Evolutionary conservation across 2,888 invertebrate species (phyloP), one percentile per base, ranked within the genome.

Genomic region (Caenorhabditis macrosperma): DNA sequence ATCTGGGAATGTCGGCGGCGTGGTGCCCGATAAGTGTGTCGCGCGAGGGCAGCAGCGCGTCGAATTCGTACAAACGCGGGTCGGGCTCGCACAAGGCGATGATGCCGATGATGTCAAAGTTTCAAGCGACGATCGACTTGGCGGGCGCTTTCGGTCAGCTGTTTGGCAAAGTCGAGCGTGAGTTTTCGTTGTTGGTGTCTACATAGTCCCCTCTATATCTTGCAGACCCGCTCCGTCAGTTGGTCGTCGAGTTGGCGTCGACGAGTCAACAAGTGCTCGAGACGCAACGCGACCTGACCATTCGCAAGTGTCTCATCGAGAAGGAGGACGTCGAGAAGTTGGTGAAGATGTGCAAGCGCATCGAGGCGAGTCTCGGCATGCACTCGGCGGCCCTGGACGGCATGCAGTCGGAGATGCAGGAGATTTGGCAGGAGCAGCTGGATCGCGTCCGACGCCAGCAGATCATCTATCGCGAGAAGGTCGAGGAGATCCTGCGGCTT

Each of bases 381-480:
- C 87, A 89, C 3, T 82, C 90, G n/a, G 90, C 90, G 41, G 87
- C 91, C 82, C 89, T 91, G 20, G 77, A 88, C 28, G 82, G 82
- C 24, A 68, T 85, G 59, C 86, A 88, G 57, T 82, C 87, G 6
- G 81, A 83, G 10, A 68, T 89, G 67, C 85, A 85, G 81, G 79
- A 93, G 55, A 92, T 94, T 1, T 94, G 94, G 94, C 94, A 94
- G 88, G 94, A 94, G 87, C 94, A 94, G 86, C 91, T 94, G 28
- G 94, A 94, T 91, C 92, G 94, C 78, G 93, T 94, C 78, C 93
- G 94, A 57, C 93, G 94, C 7, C 94, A 94, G 90, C 94, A 94
- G 90, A 94, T 94, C 87, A 92, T 94, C 44, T 93, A 85, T 60
- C 78, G 87, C 7, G 84, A 86, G 30, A 86, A 87, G 76, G 78